A percentile compares a stretch with the other conserved stretches of the same genome.
phyloP scores from a whole-genome alignment of 1,140 invertebrate species.

The Cherax destructor region DNA sequence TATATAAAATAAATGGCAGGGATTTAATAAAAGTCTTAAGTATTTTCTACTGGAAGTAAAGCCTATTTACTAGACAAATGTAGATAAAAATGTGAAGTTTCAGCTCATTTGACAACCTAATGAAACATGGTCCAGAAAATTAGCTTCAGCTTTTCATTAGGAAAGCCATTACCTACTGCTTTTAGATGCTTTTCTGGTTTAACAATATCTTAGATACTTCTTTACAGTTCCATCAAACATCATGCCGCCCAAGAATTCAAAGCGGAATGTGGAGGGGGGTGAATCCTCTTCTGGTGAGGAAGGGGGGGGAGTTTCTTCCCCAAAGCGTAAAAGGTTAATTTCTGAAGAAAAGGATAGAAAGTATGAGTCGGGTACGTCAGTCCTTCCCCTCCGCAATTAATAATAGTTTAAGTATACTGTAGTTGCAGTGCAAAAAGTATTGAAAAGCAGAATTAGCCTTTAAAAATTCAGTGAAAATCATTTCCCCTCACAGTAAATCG shows the following conservation, averaged over 20 bases:
- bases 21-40: no score
- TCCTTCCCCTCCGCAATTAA: background rate
- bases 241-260: conserved; percentile 51
- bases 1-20: no score
- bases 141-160: background rate
- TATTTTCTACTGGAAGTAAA: background rate
- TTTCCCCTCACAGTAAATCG: conserved; percentile 3
- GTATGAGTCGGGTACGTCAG: conserved; percentile 30
- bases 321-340: conserved; percentile 53
- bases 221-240: conserved; percentile 38
- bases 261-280: conserved; percentile 50
- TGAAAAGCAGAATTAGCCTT: background rate
- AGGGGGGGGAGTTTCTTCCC: conserved; percentile 41
- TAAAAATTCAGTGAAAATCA: background rate
- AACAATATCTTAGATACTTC: conserved; percentile 46
- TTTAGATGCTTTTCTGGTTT: conserved; percentile 17
- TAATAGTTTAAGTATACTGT: conserved; percentile 12
- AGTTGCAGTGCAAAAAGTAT: conserved; percentile 4
- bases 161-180: background rate
- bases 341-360: conserved; percentile 43
- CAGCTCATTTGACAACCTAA: background rate
- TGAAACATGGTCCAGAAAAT: background rate
- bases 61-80: background rate
- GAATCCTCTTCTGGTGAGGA: conserved; percentile 43
- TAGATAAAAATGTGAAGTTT: background rate